Evolutionary conservation across 2,113 vertebrate species (phyloP).

Genomic region (Stigmatopora nigra): DNA sequence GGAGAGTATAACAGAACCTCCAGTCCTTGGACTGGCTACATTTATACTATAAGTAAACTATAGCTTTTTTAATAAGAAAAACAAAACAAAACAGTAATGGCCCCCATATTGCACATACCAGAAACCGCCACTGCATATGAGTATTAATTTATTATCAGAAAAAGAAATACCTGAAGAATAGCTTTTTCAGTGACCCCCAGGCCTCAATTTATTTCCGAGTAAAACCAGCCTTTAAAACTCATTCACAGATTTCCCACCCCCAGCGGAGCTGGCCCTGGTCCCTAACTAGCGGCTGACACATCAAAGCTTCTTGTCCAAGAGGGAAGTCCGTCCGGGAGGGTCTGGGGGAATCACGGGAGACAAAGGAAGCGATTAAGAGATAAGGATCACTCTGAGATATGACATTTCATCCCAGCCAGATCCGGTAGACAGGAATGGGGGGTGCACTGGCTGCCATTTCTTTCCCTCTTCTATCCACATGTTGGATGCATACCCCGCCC

Average conservation of each 20-base stretch:
- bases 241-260: constrained; percentile 61
- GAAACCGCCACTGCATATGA: background rate
- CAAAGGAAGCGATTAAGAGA: constrained; percentile 97
- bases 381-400: constrained; percentile 92
- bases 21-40: too few relatives aligned
- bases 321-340: constrained; percentile 81
- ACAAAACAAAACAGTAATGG: background rate
- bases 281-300: constrained; percentile 74
- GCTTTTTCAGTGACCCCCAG: constrained; percentile 43
- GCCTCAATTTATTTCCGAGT: constrained; percentile 56
- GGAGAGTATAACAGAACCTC: too few relatives aligned
- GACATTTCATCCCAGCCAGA: constrained; percentile 95
- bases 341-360: constrained; percentile 84
- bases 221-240: constrained; percentile 60
- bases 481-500: constrained; percentile 37
- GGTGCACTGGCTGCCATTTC: constrained; percentile 50
- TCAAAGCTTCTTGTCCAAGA: constrained; percentile 83
- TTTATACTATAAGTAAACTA: too few relatives aligned
- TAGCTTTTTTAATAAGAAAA: too few relatives aligned
- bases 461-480: constrained; percentile 39
- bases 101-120: background rate
- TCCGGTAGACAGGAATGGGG: constrained; percentile 77
- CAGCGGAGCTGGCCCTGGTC: constrained; percentile 42
- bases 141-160: background rate
- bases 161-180: background rate